These are phyloP conservation scores for Schlechtendalia chinensis DNA, from an alignment of 1,140 invertebrate genomes.

Conservation along the genomic window DNA sequence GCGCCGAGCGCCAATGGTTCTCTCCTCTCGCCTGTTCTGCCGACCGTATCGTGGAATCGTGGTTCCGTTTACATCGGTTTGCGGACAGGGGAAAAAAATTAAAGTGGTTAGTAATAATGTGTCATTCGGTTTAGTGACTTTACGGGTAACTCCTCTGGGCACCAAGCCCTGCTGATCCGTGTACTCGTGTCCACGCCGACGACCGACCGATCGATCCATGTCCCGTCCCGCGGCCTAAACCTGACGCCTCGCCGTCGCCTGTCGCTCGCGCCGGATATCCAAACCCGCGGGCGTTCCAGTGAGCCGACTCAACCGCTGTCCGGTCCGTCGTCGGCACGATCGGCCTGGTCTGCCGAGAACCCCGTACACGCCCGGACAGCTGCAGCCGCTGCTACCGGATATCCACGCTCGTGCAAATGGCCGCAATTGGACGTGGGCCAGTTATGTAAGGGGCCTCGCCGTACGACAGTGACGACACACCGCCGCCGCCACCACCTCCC, in stretches of 20 bases:
- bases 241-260: neutral
- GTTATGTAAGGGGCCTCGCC: slow-evolving; percentile 48
- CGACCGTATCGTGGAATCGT: slow-evolving; percentile 48
- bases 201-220: neutral
- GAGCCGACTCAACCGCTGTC: neutral
- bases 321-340: neutral
- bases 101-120: neutral
- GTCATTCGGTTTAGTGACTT: slow-evolving; percentile 20
- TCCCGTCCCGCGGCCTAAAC: neutral
- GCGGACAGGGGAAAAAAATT: neutral
- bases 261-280: slow-evolving; percentile 21
- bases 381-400: neutral
- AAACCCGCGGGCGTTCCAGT: neutral
- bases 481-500: slow-evolving; percentile 35
- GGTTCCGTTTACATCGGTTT: slow-evolving; percentile 42
- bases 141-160: neutral
- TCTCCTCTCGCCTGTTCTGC: slow-evolving; percentile 35
- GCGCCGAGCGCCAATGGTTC: slow-evolving; percentile 36
- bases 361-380: neutral
- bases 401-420: slow-evolving; percentile 43
- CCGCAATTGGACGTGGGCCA: slow-evolving; percentile 47
- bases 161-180: neutral
- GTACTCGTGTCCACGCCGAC: neutral
- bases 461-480: slow-evolving; percentile 48
- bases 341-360: neutral